Percentiles rank a stretch among this genome's conserved stretches.
Conservation (phyloP, 2,113 vertebrate genomes). For the Poicephalus meyeri region DNA sequence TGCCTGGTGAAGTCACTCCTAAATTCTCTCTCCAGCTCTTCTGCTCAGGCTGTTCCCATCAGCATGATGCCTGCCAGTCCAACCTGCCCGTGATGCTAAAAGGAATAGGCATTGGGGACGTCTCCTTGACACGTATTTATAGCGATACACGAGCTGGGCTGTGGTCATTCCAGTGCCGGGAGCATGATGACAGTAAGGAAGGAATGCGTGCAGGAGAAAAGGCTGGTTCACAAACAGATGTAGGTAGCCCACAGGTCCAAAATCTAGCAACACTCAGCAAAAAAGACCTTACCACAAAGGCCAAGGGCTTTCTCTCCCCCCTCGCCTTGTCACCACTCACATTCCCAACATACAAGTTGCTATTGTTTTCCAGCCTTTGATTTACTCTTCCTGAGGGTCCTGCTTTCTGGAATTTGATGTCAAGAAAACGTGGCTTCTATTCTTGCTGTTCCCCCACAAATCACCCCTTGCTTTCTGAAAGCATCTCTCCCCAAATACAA, state of each 20-base stretch:
- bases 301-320: background rate
- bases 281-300: background rate
- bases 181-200: background rate
- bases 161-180: background rate
- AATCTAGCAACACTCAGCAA: background rate
- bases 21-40: background rate
- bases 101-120: background rate
- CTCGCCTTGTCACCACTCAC: background rate
- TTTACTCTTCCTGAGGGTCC: background rate
- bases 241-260: background rate
- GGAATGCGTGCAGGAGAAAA: background rate
- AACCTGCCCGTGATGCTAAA: accelerated
- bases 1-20: background rate
- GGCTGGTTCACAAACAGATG: background rate
- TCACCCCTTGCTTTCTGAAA: background rate
- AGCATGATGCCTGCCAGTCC: background rate
- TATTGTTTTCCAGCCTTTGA: background rate
- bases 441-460: background rate
- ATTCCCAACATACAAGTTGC: background rate
- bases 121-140: background rate
- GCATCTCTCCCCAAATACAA: background rate
- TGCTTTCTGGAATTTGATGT: background rate
- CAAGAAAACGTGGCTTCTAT: background rate
- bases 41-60: background rate
- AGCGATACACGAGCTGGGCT: background rate